A percentile compares a stretch with the other conserved stretches of the same genome.
These are phyloP conservation scores for Piscicola geometra DNA, from an alignment of 2,888 invertebrate genomes.

Conservation along the genomic window DNA sequence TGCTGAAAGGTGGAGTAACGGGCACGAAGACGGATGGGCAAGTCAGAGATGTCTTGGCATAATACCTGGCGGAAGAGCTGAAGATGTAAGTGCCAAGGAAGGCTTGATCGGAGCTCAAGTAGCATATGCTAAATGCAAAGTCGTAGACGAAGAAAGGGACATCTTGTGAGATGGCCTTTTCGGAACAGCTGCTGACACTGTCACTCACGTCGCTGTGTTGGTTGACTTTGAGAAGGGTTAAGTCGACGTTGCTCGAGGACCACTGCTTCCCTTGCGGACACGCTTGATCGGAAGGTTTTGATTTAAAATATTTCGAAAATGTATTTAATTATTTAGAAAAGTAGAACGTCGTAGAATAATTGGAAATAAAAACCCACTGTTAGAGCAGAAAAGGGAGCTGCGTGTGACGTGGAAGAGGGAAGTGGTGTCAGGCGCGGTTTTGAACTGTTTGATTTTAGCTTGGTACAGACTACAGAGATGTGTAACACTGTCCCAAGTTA, in stretches of 20 bases:
- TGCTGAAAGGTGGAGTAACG: conserved; percentile 8
- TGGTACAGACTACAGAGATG: not conserved
- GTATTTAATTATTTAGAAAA: not conserved
- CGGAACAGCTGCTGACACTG: not conserved
- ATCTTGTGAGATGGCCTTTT: not conserved
- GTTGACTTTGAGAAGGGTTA: too few relatives aligned
- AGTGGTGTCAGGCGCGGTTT: not conserved
- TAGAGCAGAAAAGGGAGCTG: not conserved
- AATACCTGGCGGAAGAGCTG: not conserved
- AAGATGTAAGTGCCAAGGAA: not conserved
- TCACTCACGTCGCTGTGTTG: not conserved
- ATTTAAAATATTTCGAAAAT: not conserved
- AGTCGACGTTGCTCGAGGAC: too few relatives aligned
- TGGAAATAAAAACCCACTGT: not conserved
- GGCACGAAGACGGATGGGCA: not conserved
- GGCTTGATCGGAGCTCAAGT: not conserved
- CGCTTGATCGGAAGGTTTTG: not conserved
- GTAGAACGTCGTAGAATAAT: not conserved
- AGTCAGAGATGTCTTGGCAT: not conserved
- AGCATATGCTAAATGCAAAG: not conserved
- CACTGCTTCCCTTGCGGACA: too few relatives aligned
- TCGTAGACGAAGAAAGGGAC: not conserved
- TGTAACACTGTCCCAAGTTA: not conserved
- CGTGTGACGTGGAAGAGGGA: not conserved
- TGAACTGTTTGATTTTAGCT: not conserved